Conservation (phyloP, 2,113 vertebrate genomes). For the Dicaeum eximium region DNA sequence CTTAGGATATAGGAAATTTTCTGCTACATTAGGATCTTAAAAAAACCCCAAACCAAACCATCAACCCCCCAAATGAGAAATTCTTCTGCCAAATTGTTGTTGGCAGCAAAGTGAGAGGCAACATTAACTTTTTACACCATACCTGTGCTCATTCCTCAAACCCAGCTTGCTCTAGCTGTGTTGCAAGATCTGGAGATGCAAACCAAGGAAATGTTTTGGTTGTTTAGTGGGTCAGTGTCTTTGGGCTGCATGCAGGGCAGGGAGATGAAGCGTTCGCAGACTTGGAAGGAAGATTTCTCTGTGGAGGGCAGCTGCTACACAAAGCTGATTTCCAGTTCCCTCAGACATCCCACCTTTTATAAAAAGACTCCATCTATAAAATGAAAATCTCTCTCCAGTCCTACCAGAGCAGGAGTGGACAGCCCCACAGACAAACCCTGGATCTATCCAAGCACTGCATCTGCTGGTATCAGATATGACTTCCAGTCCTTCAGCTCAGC, state of each 20-base stretch:
- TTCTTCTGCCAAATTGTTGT: background rate
- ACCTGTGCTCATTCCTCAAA: background rate
- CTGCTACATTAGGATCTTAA: background rate
- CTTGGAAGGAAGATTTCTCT: background rate
- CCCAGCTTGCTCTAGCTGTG: background rate
- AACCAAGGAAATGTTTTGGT: background rate
- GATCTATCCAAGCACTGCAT: background rate
- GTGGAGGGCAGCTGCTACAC: background rate
- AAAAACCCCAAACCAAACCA: background rate
- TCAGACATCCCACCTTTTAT: background rate
- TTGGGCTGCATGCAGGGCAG: background rate
- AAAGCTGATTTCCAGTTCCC: background rate
- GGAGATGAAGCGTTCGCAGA: background rate
- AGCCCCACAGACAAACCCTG: background rate
- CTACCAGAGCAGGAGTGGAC: background rate
- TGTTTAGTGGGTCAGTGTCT: background rate
- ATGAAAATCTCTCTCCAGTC: background rate
- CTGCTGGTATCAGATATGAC: background rate
- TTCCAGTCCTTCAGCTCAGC: background rate
- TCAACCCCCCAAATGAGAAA: background rate
- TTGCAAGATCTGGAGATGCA: background rate
- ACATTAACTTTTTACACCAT: background rate
- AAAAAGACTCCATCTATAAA: background rate
- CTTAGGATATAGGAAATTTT: background rate
- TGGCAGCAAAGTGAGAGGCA: background rate